A percentile compares a stretch with the other conserved stretches of the same genome.
Evolutionary conservation across 2,113 vertebrate species (phyloP).

Genomic region (Corythaixoides concolor): DNA sequence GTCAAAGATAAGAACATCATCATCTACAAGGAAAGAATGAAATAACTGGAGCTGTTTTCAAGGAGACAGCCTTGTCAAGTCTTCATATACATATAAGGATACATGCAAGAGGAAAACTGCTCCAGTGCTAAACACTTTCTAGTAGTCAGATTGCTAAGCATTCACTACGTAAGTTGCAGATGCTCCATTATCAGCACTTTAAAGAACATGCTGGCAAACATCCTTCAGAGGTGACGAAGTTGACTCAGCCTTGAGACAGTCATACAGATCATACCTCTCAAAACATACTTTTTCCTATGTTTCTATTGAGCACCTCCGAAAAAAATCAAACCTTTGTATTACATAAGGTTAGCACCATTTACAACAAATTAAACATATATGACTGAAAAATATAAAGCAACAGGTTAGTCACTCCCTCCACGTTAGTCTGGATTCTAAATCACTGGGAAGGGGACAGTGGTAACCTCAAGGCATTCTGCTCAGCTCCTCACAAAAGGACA

Average conservation of each 20-base stretch:
- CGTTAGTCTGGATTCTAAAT: not conserved
- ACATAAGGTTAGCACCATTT: not conserved
- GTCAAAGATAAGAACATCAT: not conserved
- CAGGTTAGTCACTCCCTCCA: not conserved
- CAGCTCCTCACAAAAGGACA: not conserved
- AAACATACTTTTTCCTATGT: not conserved
- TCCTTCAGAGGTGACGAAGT: not conserved
- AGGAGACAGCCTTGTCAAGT: not conserved
- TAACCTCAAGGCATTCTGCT: not conserved
- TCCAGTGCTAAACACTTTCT: not conserved
- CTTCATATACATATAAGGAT: not conserved
- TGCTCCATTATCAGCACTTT: not conserved
- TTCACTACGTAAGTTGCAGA: not conserved
- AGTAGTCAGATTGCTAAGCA: not conserved
- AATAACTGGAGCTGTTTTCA: not conserved
- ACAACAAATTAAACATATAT: not conserved
- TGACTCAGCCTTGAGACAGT: not conserved
- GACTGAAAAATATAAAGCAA: not conserved
- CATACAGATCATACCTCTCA: not conserved
- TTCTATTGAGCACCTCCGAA: not conserved
- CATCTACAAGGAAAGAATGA: not conserved
- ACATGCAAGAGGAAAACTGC: not conserved
- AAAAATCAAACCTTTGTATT: not conserved
- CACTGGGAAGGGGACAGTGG: not conserved
- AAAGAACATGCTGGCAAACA: not conserved